Percentiles rank a stretch among this genome's conserved stretches.
Conservation (phyloP, 1,140 invertebrate species). For the Hyles vespertilio region DNA sequence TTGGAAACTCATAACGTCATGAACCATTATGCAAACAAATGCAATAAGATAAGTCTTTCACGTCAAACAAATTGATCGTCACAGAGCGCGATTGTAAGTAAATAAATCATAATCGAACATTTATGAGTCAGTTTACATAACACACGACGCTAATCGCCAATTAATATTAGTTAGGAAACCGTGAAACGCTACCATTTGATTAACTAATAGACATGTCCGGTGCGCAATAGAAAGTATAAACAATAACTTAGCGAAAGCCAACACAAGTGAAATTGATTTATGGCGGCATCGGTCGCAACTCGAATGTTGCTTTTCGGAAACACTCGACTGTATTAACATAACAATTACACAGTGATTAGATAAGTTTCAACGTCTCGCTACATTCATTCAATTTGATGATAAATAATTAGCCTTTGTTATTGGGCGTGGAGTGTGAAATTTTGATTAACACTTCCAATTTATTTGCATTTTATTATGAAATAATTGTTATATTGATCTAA, state of each 20-base stretch:
- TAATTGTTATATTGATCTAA: too few species aligned
- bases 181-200: constrained; percentile 56
- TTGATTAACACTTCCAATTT: too few species aligned
- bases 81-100: too few species aligned
- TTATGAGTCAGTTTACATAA: constrained; percentile 17
- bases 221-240: constrained; percentile 70
- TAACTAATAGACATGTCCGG: constrained; percentile 36
- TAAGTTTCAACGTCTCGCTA: constrained; percentile 26
- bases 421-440: too few species aligned
- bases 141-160: constrained; percentile 29
- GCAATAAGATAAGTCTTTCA: neutral
- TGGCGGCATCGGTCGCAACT: constrained; percentile 31
- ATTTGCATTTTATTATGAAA: too few species aligned
- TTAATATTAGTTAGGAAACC: constrained; percentile 45
- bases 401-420: too few species aligned
- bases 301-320: constrained; percentile 63
- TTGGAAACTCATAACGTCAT: too few species aligned
- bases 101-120: constrained; percentile 11
- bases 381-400: constrained; percentile 2
- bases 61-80: constrained; percentile 6
- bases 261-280: constrained; percentile 72
- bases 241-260: constrained; percentile 71
- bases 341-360: constrained; percentile 63
- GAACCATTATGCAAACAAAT: too few species aligned
- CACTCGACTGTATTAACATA: constrained; percentile 64